A percentile compares a stretch with the other conserved stretches of the same genome.
phyloP scores from a whole-genome alignment of 2,888 invertebrate genomes.

The Zygogramma bicolorata region DNA sequence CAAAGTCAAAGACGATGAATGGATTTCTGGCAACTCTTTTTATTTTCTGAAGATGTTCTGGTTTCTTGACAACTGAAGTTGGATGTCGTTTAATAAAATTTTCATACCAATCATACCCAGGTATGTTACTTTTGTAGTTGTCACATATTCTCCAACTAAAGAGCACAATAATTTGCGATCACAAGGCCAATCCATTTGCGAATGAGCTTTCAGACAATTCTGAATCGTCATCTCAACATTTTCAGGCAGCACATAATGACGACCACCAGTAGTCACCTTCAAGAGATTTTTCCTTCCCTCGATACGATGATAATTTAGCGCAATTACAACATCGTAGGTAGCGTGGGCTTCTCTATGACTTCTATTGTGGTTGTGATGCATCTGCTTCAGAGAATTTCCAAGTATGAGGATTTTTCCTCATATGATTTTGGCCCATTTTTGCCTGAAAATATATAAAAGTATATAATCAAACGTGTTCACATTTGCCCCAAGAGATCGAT shows the following conservation, averaged over 20 bases:
- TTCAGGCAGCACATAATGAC: constrained; percentile 22
- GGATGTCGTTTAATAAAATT: constrained; percentile 12
- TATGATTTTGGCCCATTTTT: no score
- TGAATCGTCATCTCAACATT: constrained; percentile 25
- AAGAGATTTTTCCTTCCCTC: constrained; percentile 18
- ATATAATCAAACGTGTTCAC: not conserved
- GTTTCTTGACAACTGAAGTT: constrained; percentile 29
- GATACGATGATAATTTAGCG: constrained; percentile 21
- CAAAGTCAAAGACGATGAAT: not conserved
- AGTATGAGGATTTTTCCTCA: no score
- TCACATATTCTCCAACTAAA: constrained; percentile 25
- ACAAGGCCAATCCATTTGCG: constrained; percentile 23
- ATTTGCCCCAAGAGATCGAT: not conserved
- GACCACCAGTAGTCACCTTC: constrained; percentile 25
- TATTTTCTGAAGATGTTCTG: constrained; percentile 27
- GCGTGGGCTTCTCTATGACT: no score
- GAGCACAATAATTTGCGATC: constrained; percentile 23
- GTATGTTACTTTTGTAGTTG: constrained; percentile 4
- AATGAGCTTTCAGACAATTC: constrained; percentile 19
- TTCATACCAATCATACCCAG: constrained; percentile 12
- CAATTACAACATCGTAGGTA: no score
- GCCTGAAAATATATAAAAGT: not conserved
- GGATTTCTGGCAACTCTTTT: constrained; percentile 6
- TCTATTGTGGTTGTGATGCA: no score
- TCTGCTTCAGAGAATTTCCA: no score